Evolutionary conservation across 2,888 invertebrate species (phyloP), one percentile per base, ranked within the genome.

Genomic region (Neocrepidodera transversa): DNA sequence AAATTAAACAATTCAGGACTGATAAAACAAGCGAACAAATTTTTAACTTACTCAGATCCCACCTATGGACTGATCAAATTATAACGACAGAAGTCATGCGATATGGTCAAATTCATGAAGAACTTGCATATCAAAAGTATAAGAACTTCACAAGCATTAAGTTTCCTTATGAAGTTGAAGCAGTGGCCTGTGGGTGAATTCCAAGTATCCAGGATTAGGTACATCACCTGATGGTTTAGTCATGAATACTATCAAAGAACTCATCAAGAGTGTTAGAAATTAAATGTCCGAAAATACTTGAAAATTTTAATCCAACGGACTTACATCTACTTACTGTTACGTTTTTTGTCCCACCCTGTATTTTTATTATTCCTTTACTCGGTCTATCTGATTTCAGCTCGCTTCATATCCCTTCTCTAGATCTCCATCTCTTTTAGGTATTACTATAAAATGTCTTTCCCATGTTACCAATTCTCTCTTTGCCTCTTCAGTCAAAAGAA

Each of bases 191-290:
- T 40, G 40, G 40, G 38, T 50, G 2, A 50, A 38, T 35, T 36
- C 35, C 4, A 50, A 50, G 20, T 50, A 38, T 50, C 38, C 50
- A 35, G 50, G 50, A 18, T 32, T 50, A 50, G 50, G 50, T 10
- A 16, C 35, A 32, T 35, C 17, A 5, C 50, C 50, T 20, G 50
- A 50, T 23, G 50, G 23, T 3, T 28, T 47, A 6, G 4, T 47
- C 8, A 2, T n/a, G 23, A 28, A 47, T 16, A 26, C 11, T 11
- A n/a, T 32, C 32, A 16, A 17, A 32, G 6, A 48, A 16, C 26
- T 16, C 17, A 18, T n/a, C 35, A 2, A 38, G 23, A n/a, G 13
- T 50, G 13, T 35, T 50, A 23, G 50, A 50, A 50, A 38, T 36
- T 23, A 50, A 48, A 32, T 26, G 48, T 18, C 50, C 50, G n/a